Conservation (phyloP, 2,797 vertebrate genomes). For the Glossophaga mutica region DNA sequence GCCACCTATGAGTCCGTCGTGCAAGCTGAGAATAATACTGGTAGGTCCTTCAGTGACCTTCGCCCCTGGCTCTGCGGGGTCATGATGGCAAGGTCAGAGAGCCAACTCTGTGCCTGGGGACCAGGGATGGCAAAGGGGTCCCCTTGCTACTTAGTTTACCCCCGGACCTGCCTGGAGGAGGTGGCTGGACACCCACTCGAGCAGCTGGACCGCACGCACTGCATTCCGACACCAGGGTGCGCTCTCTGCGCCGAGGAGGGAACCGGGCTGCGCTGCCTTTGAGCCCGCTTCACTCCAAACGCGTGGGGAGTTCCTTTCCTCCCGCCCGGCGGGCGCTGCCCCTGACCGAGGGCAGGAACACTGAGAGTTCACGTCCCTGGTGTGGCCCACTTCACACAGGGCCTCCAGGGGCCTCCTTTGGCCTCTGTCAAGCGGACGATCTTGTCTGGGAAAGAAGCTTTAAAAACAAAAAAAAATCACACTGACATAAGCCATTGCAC, state of each 20-base stretch:
- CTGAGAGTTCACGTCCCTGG: neutral
- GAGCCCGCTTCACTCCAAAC: neutral
- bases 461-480: neutral
- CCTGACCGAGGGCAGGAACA: neutral
- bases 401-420: neutral
- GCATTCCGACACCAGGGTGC: accelerated
- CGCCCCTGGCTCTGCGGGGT: neutral
- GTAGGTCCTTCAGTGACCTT: neutral
- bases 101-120: accelerated
- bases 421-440: neutral
- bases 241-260: accelerated
- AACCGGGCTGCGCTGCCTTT: accelerated
- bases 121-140: neutral
- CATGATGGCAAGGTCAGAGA: accelerated
- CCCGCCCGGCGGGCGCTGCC: neutral
- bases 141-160: no score
- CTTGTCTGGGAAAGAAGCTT: neutral
- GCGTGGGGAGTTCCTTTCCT: accelerated
- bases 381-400: neutral
- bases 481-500: neutral
- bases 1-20: constrained; percentile 79
- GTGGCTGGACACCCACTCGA: no score
- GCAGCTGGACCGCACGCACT: accelerated
- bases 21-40: neutral
- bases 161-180: neutral